Percentiles rank a stretch among this genome's conserved stretches.
phyloP scores from a whole-genome alignment of 2,888 invertebrate species.

The Lagria hirta region DNA sequence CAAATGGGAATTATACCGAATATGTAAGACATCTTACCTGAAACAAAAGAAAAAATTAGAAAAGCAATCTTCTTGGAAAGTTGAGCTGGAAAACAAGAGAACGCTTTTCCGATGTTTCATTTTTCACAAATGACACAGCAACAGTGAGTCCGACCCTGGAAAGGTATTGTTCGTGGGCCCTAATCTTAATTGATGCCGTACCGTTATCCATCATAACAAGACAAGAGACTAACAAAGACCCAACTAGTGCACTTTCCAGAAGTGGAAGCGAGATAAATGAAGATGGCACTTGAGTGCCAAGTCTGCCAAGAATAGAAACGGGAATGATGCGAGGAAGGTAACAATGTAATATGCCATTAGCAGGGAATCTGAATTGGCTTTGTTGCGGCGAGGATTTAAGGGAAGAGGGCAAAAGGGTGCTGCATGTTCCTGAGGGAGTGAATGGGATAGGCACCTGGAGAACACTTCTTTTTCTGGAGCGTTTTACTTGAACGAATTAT shows the following conservation, averaged over 20 bases:
- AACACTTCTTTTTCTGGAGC: no score
- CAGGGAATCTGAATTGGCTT: constrained; percentile 57
- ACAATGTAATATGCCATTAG: constrained; percentile 58
- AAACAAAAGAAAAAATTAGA: no score
- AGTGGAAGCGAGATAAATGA: no score
- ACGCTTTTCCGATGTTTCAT: constrained; percentile 19
- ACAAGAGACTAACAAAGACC: constrained; percentile 46
- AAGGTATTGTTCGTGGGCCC: constrained; percentile 54
- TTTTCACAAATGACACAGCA: constrained; percentile 23
- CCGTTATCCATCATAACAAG: constrained; percentile 55
- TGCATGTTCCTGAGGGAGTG: no score
- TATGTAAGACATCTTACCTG: no score
- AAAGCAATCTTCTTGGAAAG: no score
- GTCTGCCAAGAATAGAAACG: constrained; percentile 43
- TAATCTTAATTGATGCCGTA: constrained; percentile 56
- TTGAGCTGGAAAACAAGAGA: no score
- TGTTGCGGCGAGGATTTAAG: constrained; percentile 50
- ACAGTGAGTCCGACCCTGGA: constrained; percentile 33
- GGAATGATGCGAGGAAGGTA: constrained; percentile 49
- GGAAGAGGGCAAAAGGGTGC: constrained; percentile 34
- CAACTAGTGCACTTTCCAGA: constrained; percentile 32
- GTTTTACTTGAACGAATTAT: no score
- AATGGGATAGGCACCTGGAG: no score
- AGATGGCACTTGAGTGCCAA: constrained; percentile 43
- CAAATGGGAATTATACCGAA: no score